A percentile compares a stretch with the other conserved stretches of the same genome.
Conservation (phyloP, 2,113 vertebrate genomes). For the Scatophagus argus region DNA sequence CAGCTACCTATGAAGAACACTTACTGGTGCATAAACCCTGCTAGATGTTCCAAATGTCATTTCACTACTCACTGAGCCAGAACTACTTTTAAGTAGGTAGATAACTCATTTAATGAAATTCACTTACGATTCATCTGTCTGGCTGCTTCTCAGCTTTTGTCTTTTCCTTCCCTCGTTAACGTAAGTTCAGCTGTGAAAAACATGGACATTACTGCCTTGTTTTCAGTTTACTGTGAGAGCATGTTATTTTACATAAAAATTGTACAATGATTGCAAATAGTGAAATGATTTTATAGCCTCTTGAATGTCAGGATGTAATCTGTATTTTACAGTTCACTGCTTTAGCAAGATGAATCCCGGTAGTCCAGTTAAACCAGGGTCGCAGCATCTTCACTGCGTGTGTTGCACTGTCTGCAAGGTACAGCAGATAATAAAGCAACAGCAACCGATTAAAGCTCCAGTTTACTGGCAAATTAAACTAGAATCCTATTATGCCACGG, state of each 20-base stretch:
- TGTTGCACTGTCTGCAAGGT: background rate
- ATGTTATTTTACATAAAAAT: background rate
- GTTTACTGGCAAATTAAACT: background rate
- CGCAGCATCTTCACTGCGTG: background rate
- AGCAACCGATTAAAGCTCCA: background rate
- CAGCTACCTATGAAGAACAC: slow-evolving; percentile 62
- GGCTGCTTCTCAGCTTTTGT: slow-evolving; percentile 30
- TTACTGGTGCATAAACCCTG: slow-evolving; percentile 58
- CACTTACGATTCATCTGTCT: slow-evolving; percentile 51
- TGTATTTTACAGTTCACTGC: background rate
- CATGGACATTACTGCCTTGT: background rate
- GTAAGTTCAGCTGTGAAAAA: background rate
- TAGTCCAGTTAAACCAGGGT: background rate
- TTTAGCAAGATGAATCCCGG: background rate
- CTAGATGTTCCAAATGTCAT: slow-evolving; percentile 66
- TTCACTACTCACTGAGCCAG: slow-evolving; percentile 74
- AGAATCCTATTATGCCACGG: background rate
- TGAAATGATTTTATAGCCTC: background rate
- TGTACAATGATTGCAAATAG: background rate
- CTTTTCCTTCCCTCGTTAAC: slow-evolving; percentile 36
- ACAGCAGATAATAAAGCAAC: background rate
- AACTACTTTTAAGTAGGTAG: slow-evolving; percentile 63
- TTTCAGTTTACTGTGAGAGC: background rate
- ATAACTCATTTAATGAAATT: slow-evolving; percentile 68
- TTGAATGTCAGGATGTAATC: background rate